These are phyloP conservation scores for Blastomussa wellsi DNA, from an alignment of 92 coral and sea anemone species.

Conservation along the genomic window DNA sequence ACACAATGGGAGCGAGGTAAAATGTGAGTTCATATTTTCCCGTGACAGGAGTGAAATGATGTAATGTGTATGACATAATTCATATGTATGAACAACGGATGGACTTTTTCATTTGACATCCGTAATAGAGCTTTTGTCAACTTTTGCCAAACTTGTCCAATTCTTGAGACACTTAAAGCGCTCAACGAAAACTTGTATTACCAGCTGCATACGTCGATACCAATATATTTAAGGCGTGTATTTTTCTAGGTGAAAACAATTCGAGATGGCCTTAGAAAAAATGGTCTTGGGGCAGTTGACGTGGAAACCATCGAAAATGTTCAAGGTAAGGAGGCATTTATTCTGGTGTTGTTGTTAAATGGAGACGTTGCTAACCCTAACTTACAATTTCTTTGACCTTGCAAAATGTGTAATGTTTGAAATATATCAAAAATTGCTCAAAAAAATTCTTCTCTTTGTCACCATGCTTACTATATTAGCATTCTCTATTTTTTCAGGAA, in stretches of 20 bases:
- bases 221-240: not conserved
- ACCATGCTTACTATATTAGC: not conserved
- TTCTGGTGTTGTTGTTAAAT: too few relatives aligned
- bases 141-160: too few relatives aligned
- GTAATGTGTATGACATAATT: too few relatives aligned
- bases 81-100: too few relatives aligned
- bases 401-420: not conserved
- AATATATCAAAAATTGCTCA: not conserved
- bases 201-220: not conserved
- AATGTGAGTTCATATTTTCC: too few relatives aligned
- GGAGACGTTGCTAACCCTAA: too few relatives aligned
- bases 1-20: too few relatives aligned
- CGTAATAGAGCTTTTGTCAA: too few relatives aligned
- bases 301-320: slow-evolving; percentile 73
- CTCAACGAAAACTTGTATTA: not conserved
- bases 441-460: not conserved
- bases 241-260: slow-evolving; percentile 39
- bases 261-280: slow-evolving; percentile 45
- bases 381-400: not conserved
- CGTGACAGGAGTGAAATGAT: too few relatives aligned
- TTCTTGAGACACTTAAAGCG: not conserved
- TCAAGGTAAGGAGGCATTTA: slow-evolving; percentile 44
- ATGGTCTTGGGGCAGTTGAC: slow-evolving; percentile 35
- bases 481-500: slow-evolving; percentile 38
- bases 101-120: too few relatives aligned